Evolutionary conservation across 2,797 vertebrate species (phyloP).

Genomic region (Liparis tanakae): DNA sequence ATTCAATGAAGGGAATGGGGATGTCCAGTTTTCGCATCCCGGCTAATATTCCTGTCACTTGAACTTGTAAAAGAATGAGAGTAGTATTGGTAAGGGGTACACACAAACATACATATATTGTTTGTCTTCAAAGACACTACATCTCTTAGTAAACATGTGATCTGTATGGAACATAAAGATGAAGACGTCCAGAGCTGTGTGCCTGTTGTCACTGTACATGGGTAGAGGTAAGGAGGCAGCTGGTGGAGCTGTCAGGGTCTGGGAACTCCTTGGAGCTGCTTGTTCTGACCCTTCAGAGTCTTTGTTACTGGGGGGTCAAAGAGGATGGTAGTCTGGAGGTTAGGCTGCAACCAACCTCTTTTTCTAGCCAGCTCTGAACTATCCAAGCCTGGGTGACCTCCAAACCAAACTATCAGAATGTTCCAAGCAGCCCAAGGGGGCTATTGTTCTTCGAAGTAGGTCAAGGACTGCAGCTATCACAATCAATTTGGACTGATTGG

Average conservation of each 20-base stretch:
- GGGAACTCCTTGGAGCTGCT: conserved; percentile 37
- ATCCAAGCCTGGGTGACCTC: conserved; percentile 72
- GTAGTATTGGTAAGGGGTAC: background rate
- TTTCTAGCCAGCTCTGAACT: conserved; percentile 20
- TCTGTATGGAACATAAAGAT: background rate
- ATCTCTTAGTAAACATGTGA: background rate
- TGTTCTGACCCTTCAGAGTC: conserved; percentile 43
- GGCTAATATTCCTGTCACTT: background rate
- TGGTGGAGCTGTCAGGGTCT: conserved; percentile 34
- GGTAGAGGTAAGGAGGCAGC: conserved; percentile 34
- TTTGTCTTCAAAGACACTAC: background rate
- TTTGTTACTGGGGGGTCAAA: conserved; percentile 57
- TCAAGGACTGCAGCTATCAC: conserved; percentile 80
- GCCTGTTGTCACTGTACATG: conserved; percentile 17
- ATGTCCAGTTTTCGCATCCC: too few relatives aligned
- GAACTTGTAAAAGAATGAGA: background rate
- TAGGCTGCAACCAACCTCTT: conserved; percentile 40
- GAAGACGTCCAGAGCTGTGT: conserved; percentile 18
- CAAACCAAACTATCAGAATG: conserved; percentile 75
- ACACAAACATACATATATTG: background rate
- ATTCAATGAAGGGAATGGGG: background rate
- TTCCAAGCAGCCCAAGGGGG: conserved; percentile 54
- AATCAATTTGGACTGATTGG: conserved; percentile 79
- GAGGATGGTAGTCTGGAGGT: conserved; percentile 33
- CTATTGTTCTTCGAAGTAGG: conserved; percentile 86